Evolutionary conservation across 2,888 invertebrate genomes (phyloP), one percentile per base, ranked within the genome.

Genomic region (Drosophila nr. medialis): DNA sequence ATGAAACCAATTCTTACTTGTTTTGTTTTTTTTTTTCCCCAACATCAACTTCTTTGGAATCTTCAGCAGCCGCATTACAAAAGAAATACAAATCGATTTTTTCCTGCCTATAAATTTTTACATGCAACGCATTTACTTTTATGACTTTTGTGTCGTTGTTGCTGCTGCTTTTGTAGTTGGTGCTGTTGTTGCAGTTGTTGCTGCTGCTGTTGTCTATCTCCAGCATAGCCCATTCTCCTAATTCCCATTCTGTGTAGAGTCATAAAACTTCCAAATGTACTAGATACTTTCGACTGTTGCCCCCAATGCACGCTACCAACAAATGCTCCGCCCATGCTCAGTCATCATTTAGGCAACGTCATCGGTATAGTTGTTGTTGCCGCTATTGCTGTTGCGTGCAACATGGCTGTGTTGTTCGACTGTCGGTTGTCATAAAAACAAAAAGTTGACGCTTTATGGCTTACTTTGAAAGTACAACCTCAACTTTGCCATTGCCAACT

Each of bases 41-140:
- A 54, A 54, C 45, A 29, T 18, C 24, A 55, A 68, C 34, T 77
- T 62, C 64, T 45, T 54, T 67, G 64, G 81, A 75, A 64, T 74
- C 71, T 75, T 68, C 69, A 77, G 50, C 54, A 64, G 62, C 45
- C 62, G 60, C 56, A 72, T 54, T 48, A 74, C 66, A 73, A 72
- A 72, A 70, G 72, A 81, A 81, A 64, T 73, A 88, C 85, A 85
- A 88, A 85, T 88, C 89, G 89, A 85, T 85, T 85, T 86, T 79
- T 79, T 73, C 64, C 55, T 50, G 38, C 51, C n/a, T 29, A 50
- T 72, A 60, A 29, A 70, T 75, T 64, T 55, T 61, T 66, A 58
- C 81, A 82, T 83, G 83, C 77, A 80, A 77, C 83, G 56, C 65
- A 82, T 85, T 87, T 85, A 65, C 78, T 87, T 87, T 87, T 87